A percentile compares a stretch with the other conserved stretches of the same genome.
phyloP scores from a whole-genome alignment of 1,140 invertebrate genomes.

The Sipha flava region DNA sequence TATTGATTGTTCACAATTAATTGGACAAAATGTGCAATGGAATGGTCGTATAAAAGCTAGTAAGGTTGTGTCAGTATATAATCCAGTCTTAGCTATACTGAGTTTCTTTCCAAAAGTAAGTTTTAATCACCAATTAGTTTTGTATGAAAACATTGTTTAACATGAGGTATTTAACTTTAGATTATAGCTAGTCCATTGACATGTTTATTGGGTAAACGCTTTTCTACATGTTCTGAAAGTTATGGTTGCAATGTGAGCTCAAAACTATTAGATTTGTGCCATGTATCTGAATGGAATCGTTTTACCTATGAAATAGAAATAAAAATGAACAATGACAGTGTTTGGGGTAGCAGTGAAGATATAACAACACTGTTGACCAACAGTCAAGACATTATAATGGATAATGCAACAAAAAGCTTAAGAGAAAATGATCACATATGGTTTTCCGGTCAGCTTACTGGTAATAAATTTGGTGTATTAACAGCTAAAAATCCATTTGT shows the following conservation, averaged over 20 bases:
- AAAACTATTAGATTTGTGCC: slow-evolving; percentile 5
- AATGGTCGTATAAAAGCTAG: slow-evolving; percentile 17
- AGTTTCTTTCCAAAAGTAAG: slow-evolving; percentile 23
- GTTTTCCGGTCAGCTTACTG: not conserved
- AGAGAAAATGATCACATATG: slow-evolving; percentile 12
- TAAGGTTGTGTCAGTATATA: slow-evolving; percentile 29
- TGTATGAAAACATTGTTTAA: not conserved
- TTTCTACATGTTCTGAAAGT: not conserved
- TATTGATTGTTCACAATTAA: slow-evolving; percentile 22
- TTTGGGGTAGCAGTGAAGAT: not conserved
- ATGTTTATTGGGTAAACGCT: slow-evolving; percentile 15
- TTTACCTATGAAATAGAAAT: slow-evolving; percentile 28
- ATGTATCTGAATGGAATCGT: slow-evolving; percentile 10
- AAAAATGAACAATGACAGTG: not conserved
- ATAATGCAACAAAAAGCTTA: slow-evolving; percentile 14
- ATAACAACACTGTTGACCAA: not conserved
- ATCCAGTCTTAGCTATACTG: slow-evolving; percentile 20
- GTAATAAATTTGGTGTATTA: slow-evolving; percentile 6
- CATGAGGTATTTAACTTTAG: slow-evolving; percentile 8
- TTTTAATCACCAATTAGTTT: not conserved
- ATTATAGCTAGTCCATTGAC: not conserved
- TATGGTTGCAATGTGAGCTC: slow-evolving; percentile 15
- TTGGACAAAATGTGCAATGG: slow-evolving; percentile 29
- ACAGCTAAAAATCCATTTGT: not conserved
- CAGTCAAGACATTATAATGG: not conserved